Base-by-base conservation (phyloP, 2,888 invertebrate genomes). In the Scaptomyza polygonia region DNA sequence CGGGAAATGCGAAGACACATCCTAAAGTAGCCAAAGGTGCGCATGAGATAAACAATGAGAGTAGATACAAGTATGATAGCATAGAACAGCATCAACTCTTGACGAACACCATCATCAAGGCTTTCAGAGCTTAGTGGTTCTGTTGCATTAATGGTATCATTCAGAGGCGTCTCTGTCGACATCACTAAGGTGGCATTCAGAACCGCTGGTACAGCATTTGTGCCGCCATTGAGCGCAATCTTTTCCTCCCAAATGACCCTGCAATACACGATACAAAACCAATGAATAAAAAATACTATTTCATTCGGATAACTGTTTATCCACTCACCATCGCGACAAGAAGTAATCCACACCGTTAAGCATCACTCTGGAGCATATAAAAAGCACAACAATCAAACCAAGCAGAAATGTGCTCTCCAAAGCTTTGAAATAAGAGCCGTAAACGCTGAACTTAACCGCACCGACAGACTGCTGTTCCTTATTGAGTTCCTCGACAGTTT, bases 1-100 rank as follows among this genome's bases (percentile, higher is more conserved):
- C 94, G 92, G 0, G 97, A 97, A 0, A 97, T 95, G 25, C 93
- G 93, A 88, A 97, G 95, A 78, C 96, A 96, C 71, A 95, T 93
- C 69, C 93, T 93, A 88, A 95, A 96, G 92, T 96, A 96, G 0
- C 94, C 92, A 44, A 94, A 93, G 1, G 94, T 14, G 79, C 92
- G 7, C 92, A 93, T 89, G 92, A 95, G 44, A 93, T 92, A 89
- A 92, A 95, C 51, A 93, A 90, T 51, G 25, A 91, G 61, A 0
- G 91, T 89, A 5, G 88, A 67, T 6, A 78, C 77, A 40, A 92
- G 63, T 16, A 92, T 79, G 3, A 82, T 56, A 14, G 91, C 86
- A 69, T 92, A 92, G 55, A 88, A 86, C 12, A 90, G 71, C 4
- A 92, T 84, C 21, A 89, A 77, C 25, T 86, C 74, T 51, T 88